Conservation (phyloP, 2,888 invertebrate genomes). For the Eudemis profundana region DNA sequence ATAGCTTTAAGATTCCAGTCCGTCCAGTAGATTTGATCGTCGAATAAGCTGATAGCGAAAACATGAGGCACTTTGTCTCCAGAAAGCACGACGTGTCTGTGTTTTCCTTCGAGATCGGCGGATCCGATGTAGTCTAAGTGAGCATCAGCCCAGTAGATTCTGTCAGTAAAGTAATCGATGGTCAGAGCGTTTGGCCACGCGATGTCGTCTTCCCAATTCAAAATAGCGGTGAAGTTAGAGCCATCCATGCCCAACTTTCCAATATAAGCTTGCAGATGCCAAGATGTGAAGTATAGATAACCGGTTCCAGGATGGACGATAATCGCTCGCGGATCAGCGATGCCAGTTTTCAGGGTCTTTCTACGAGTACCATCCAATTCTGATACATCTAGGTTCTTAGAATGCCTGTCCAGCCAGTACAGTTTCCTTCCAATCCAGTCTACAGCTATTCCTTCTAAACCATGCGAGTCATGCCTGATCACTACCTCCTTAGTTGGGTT, state of each 20-base stretch:
- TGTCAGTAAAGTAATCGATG: constrained; percentile 97
- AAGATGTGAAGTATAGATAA: constrained; percentile 97
- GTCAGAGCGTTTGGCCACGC: constrained; percentile 99
- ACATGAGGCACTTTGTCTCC: constrained; percentile 96
- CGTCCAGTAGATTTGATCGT: constrained; percentile 97
- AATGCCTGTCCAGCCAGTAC: constrained; percentile 98
- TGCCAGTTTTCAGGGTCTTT: constrained; percentile 94
- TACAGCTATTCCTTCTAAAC: constrained; percentile 98
- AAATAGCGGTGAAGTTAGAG: constrained; percentile 93
- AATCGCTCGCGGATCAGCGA: constrained; percentile 97
- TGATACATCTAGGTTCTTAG: constrained; percentile 97
- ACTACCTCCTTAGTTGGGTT: constrained; percentile 91
- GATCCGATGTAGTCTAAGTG: constrained; percentile 99
- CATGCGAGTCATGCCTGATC: constrained; percentile 96
- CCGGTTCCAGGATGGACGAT: constrained; percentile 98
- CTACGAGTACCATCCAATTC: constrained; percentile 96
- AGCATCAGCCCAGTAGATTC: constrained; percentile 99
- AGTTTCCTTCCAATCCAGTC: constrained; percentile 98
- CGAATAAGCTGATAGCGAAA: constrained; percentile 97
- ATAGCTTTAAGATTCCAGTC: constrained; percentile 99
- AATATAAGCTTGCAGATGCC: constrained; percentile 98
- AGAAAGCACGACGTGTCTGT: constrained; percentile 92
- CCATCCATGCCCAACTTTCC: constrained; percentile 99
- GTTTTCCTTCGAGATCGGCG: constrained; percentile 95
- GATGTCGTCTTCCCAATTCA: constrained; percentile 96